Conservation (phyloP, 1,140 invertebrate species). For the Catajapyx aquilonaris region DNA sequence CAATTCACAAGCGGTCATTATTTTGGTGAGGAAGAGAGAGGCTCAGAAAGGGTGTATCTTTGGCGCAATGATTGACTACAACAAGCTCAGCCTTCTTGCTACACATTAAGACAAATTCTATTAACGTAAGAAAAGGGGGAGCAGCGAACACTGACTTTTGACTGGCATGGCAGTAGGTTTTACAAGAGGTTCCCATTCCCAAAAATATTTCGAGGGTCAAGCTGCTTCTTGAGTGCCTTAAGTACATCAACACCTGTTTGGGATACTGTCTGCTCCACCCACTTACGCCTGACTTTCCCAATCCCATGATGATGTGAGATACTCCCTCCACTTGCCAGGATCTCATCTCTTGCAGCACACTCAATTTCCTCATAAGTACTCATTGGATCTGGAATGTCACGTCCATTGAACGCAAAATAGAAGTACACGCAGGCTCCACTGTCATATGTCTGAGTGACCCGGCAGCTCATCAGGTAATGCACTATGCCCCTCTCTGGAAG, state of each 20-base stretch:
- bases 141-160: not conserved
- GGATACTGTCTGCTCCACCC: slow-evolving; percentile 56
- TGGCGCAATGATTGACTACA: no score
- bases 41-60: no score
- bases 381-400: slow-evolving; percentile 44
- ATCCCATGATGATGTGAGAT: slow-evolving; percentile 94
- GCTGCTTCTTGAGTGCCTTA: slow-evolving; percentile 53
- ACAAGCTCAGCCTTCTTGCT: no score
- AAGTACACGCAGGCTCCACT: slow-evolving; percentile 94
- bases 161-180: not conserved
- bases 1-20: no score
- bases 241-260: slow-evolving; percentile 49
- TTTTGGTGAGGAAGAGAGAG: no score
- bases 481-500: slow-evolving; percentile 30
- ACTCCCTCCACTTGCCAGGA: slow-evolving; percentile 72
- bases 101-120: no score
- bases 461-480: slow-evolving; percentile 46
- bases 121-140: no score
- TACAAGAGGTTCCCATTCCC: slow-evolving; percentile 52
- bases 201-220: slow-evolving; percentile 91
- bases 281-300: slow-evolving; percentile 74
- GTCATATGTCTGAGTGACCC: slow-evolving; percentile 94
- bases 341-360: slow-evolving; percentile 69
- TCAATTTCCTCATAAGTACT: slow-evolving; percentile 66
- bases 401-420: slow-evolving; percentile 83